Percentiles rank a stretch among this genome's conserved stretches.
These are phyloP conservation scores for Eptatretus burgeri DNA, from an alignment of 2,113 vertebrate species.

Conservation along the genomic window DNA sequence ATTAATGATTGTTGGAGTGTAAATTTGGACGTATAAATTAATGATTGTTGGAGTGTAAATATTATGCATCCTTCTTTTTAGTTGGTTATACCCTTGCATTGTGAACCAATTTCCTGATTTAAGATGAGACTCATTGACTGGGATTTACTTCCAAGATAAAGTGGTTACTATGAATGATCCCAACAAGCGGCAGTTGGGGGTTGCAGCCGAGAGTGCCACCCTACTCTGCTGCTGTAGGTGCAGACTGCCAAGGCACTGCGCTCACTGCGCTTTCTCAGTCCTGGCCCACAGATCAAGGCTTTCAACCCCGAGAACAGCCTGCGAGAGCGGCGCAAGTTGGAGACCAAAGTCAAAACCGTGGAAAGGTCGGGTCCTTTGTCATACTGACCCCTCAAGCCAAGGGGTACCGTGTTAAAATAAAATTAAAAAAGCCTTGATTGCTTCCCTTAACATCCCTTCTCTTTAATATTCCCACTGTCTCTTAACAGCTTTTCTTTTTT, in stretches of 20 bases:
- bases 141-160: too few species aligned
- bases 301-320: constrained; percentile 29
- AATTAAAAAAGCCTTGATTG: background rate
- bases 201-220: too few species aligned
- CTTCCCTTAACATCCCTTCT: background rate
- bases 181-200: too few species aligned
- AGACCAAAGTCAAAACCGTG: constrained; percentile 20
- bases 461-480: background rate
- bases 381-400: too few species aligned
- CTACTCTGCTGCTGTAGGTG: background rate
- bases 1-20: too few species aligned
- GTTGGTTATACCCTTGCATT: too few species aligned
- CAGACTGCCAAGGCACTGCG: constrained; percentile 3
- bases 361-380: background rate
- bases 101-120: too few species aligned
- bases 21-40: too few species aligned
- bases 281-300: constrained; percentile 27
- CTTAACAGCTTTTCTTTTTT: background rate
- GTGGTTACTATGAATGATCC: too few species aligned
- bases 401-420: background rate
- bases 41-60: too few species aligned
- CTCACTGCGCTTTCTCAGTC: constrained; percentile 22
- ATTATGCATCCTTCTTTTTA: too few species aligned
- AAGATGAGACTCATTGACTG: too few species aligned
- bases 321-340: constrained; percentile 20